A percentile compares a stretch with the other conserved stretches of the same genome.
Evolutionary conservation across 1,140 invertebrate genomes (phyloP).

Genomic region (Ooceraea biroi): DNA sequence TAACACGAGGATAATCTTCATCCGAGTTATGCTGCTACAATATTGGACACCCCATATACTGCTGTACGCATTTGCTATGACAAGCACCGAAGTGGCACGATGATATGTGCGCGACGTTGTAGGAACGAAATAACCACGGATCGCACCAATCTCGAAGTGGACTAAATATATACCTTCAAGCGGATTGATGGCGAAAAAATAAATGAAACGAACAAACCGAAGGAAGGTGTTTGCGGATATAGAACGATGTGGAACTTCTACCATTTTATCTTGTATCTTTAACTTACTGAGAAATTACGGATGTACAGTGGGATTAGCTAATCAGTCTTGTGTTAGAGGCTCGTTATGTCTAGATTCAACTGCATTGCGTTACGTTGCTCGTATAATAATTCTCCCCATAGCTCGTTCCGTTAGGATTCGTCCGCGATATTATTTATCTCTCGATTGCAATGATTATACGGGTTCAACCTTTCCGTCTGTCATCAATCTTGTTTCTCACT

Average conservation of each 20-base stretch:
- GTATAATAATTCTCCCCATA: constrained; percentile 59
- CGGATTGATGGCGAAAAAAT: constrained; percentile 68
- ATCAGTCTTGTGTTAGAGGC: constrained; percentile 87
- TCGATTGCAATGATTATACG: constrained; percentile 65
- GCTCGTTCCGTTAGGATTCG: constrained; percentile 62
- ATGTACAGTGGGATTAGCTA: constrained; percentile 85
- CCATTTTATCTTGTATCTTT: constrained; percentile 80
- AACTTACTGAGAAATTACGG: constrained; percentile 84
- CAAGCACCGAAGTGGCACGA: constrained; percentile 14
- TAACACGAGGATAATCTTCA: no score
- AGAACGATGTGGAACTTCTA: constrained; percentile 82
- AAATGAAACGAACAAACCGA: constrained; percentile 35
- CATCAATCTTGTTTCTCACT: constrained; percentile 83
- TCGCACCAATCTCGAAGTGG: constrained; percentile 37
- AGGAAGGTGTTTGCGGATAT: constrained; percentile 67
- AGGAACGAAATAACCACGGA: constrained; percentile 45
- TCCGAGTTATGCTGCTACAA: background rate
- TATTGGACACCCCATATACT: constrained; percentile 21
- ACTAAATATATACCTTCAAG: constrained; percentile 69
- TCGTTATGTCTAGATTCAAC: constrained; percentile 83
- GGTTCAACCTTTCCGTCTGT: constrained; percentile 69
- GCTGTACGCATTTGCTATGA: background rate
- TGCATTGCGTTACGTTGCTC: constrained; percentile 61
- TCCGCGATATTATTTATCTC: constrained; percentile 69
- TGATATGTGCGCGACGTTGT: constrained; percentile 16